A percentile compares a stretch with the other conserved stretches of the same genome.
Evolutionary conservation across 2,113 vertebrate species (phyloP).

Genomic region (Apistogramma diplotaenia): DNA sequence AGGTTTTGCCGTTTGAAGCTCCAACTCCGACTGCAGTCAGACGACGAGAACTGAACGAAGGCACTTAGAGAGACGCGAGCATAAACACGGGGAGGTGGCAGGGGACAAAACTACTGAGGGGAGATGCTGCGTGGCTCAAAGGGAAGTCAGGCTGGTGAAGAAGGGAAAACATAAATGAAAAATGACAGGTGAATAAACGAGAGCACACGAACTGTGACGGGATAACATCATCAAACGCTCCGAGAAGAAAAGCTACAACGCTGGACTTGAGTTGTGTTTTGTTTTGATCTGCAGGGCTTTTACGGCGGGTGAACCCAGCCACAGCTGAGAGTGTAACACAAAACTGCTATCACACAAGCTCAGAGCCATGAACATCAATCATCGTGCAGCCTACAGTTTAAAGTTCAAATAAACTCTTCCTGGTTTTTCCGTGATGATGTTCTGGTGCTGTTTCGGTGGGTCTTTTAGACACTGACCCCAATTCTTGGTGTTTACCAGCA

Average conservation of each 20-base stretch:
- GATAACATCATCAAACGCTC: slow-evolving; percentile 19
- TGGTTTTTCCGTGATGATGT: neutral
- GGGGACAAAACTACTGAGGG: slow-evolving; percentile 11
- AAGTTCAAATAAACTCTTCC: neutral
- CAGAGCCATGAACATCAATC: neutral
- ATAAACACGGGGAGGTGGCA: slow-evolving; percentile 23
- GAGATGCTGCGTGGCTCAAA: neutral
- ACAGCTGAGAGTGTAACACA: neutral
- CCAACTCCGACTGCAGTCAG: neutral
- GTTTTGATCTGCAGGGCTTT: neutral
- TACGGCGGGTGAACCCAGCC: neutral
- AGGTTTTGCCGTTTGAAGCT: slow-evolving; percentile 19
- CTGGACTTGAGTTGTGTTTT: neutral
- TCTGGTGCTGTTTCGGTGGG: neutral
- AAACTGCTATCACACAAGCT: neutral
- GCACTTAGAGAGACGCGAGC: neutral
- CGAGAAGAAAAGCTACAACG: neutral
- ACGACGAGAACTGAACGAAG: neutral
- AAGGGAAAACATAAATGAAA: slow-evolving; percentile 24
- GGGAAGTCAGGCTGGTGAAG: slow-evolving; percentile 10
- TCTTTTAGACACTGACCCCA: neutral
- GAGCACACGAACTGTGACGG: slow-evolving; percentile 12
- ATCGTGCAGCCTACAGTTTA: neutral
- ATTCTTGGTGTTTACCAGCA: neutral
- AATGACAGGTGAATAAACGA: slow-evolving; percentile 32